Percentiles rank a stretch among this genome's conserved stretches.
Evolutionary conservation across 2,797 vertebrate species (phyloP).

Genomic region (Loris lydekkerianus): DNA sequence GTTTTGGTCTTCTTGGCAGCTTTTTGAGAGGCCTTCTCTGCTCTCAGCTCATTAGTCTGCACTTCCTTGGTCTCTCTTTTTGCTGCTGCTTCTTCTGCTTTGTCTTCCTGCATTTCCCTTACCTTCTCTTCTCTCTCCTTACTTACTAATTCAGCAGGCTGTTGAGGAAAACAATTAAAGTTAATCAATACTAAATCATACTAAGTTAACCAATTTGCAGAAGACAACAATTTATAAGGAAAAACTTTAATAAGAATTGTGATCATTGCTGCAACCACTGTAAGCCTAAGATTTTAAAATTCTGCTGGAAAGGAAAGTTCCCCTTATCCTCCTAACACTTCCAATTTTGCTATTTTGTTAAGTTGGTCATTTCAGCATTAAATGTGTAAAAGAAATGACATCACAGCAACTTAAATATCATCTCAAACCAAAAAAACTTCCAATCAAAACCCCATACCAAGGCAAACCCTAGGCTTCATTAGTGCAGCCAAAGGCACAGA

Average conservation of each 20-base stretch:
- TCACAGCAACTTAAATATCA: not conserved
- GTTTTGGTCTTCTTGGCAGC: conserved; percentile 95
- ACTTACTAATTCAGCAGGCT: conserved; percentile 91
- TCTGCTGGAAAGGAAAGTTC: not conserved
- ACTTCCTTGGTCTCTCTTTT: conserved; percentile 90
- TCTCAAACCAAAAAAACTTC: conserved; percentile 33
- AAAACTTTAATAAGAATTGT: not conserved
- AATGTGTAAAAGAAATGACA: conserved; percentile 43
- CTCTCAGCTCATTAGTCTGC: conserved; percentile 88
- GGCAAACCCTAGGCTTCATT: conserved; percentile 41
- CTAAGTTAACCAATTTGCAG: not conserved
- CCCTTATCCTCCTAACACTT: not conserved
- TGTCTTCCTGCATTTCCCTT: conserved; percentile 86
- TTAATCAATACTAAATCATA: not conserved
- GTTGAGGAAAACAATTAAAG: conserved; percentile 20
- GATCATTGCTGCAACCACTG: not conserved
- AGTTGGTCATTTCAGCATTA: conserved; percentile 3
- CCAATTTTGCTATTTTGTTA: conserved; percentile 32
- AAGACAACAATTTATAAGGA: conserved; percentile 10
- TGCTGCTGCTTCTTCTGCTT: conserved; percentile 83
- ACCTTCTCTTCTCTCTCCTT: conserved; percentile 84
- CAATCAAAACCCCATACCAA: not conserved
- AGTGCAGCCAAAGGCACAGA: not conserved
- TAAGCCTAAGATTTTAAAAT: not conserved
- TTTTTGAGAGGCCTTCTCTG: conserved; percentile 90